These are phyloP conservation scores for Podarcis lilfordi DNA, from an alignment of 2,797 vertebrate genomes.

Conservation along the genomic window DNA sequence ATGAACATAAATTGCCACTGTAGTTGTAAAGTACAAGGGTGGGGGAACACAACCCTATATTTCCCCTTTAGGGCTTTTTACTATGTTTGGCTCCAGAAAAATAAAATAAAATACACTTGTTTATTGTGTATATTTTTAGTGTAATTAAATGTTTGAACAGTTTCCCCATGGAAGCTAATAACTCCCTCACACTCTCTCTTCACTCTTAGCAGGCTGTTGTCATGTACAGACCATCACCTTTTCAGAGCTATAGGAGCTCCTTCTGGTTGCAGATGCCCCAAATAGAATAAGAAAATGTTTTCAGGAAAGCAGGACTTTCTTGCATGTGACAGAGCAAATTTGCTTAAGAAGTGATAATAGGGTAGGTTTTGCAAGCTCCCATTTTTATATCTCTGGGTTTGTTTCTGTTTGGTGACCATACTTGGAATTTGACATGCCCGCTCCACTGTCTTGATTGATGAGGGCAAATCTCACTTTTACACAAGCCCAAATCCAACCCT, in stretches of 20 bases:
- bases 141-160: slow-evolving; percentile 70
- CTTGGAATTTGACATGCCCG: not conserved
- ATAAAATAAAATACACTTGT: slow-evolving; percentile 69
- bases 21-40: slow-evolving; percentile 56
- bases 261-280: not conserved
- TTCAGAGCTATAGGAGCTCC: not conserved
- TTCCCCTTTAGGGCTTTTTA: slow-evolving; percentile 57
- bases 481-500: no score
- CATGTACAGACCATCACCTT: not conserved
- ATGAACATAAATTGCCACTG: slow-evolving; percentile 72
- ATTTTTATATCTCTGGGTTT: not conserved
- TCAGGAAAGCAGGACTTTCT: not conserved
- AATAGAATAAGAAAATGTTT: not conserved
- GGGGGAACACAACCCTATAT: slow-evolving; percentile 34
- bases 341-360: not conserved
- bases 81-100: slow-evolving; percentile 55
- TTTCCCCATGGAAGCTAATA: slow-evolving; percentile 50
- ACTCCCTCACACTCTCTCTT: not conserved
- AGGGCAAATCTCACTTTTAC: no score
- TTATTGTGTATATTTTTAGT: slow-evolving; percentile 68
- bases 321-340: not conserved
- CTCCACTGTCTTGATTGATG: no score
- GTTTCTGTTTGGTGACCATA: no score
- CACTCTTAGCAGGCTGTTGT: not conserved
- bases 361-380: not conserved